phyloP scores from a whole-genome alignment of 92 coral and sea anemone species.

The Anthopleura xanthogrammica region DNA sequence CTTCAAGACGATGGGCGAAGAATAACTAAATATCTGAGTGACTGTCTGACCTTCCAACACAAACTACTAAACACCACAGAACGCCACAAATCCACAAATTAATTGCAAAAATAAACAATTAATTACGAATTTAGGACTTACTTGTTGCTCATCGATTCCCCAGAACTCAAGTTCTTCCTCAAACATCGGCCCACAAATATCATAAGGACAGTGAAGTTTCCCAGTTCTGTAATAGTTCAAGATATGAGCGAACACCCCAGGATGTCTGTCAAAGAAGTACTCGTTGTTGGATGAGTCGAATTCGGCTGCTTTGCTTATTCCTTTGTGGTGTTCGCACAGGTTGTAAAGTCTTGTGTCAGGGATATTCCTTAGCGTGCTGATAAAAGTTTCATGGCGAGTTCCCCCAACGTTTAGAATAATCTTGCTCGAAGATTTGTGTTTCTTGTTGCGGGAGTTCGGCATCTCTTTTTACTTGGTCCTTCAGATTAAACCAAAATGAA shows the following conservation, averaged over 20 bases:
- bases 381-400: conserved; percentile 82
- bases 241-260: conserved; percentile 89
- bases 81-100: not conserved
- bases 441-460: conserved; percentile 67
- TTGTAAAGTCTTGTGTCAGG: conserved; percentile 91
- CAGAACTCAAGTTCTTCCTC: conserved; percentile 91
- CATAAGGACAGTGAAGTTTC: conserved; percentile 89
- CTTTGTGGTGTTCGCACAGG: conserved; percentile 82
- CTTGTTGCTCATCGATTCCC: conserved; percentile 95
- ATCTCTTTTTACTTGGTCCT: conserved; percentile 19
- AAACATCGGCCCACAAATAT: conserved; percentile 92
- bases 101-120: not conserved
- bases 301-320: conserved; percentile 68
- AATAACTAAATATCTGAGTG: not conserved
- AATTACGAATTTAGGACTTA: conserved; percentile 25
- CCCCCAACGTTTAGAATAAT: conserved; percentile 93
- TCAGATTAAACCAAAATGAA: not conserved
- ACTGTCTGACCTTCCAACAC: not conserved
- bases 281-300: conserved; percentile 74
- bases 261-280: conserved; percentile 96
- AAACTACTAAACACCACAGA: not conserved
- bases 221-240: conserved; percentile 95
- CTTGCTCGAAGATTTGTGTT: conserved; percentile 64
- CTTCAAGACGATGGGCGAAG: not conserved
- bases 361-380: conserved; percentile 81